A percentile compares a stretch with the other conserved stretches of the same genome.
Conservation (phyloP, 1,140 invertebrate species). For the Drosophila watanabei region DNA sequence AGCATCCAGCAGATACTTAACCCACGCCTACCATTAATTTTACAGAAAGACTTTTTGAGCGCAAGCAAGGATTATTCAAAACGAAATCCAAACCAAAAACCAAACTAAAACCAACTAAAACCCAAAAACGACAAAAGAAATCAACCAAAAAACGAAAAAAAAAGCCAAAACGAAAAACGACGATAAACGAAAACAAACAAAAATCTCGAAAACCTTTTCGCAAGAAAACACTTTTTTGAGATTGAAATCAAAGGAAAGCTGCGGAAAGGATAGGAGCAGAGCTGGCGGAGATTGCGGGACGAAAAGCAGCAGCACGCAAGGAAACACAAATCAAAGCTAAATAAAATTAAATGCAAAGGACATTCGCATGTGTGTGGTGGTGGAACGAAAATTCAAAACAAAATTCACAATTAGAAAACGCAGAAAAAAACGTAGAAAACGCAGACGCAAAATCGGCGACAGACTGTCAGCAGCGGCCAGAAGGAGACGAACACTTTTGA, state of each 20-base stretch:
- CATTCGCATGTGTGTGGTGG: slow-evolving; percentile 86
- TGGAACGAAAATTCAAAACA: slow-evolving; percentile 85
- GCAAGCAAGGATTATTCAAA: slow-evolving; percentile 81
- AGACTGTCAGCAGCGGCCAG: slow-evolving; percentile 52
- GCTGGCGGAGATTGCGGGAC: slow-evolving; percentile 27
- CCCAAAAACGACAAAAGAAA: slow-evolving; percentile 52
- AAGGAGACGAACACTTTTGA: slow-evolving; percentile 55
- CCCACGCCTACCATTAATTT: slow-evolving; percentile 51
- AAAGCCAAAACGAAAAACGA: slow-evolving; percentile 34
- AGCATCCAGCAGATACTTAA: slow-evolving; percentile 40
- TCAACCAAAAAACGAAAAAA: slow-evolving; percentile 45
- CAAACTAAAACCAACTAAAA: slow-evolving; percentile 59
- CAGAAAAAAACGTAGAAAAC: slow-evolving; percentile 85
- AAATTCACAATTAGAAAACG: slow-evolving; percentile 86
- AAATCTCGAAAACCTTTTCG: slow-evolving; percentile 56
- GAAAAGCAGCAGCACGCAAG: slow-evolving; percentile 30
- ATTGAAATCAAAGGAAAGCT: slow-evolving; percentile 64
- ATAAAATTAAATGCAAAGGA: slow-evolving; percentile 85
- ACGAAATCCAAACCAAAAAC: slow-evolving; percentile 54
- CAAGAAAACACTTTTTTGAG: slow-evolving; percentile 67
- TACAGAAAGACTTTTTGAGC: slow-evolving; percentile 84
- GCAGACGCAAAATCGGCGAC: slow-evolving; percentile 72
- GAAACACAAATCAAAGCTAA: slow-evolving; percentile 70
- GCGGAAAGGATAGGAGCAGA: slow-evolving; percentile 33
- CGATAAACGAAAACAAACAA: slow-evolving; percentile 29